These are phyloP conservation scores for Pelecanus crispus DNA, from an alignment of 2,113 vertebrate species.

Conservation along the genomic window DNA sequence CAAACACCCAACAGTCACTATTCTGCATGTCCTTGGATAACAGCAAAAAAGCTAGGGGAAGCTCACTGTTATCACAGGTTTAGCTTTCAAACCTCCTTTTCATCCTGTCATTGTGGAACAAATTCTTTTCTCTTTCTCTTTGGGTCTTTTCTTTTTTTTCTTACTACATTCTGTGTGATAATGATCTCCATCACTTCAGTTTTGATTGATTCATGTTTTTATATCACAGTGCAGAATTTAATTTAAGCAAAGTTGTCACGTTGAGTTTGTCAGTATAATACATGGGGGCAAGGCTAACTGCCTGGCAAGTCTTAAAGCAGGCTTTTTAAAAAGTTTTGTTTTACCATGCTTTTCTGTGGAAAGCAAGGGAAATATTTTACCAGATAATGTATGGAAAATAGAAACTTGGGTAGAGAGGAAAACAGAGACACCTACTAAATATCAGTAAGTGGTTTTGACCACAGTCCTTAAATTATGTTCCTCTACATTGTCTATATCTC, in stretches of 20 bases:
- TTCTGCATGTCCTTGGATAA: not conserved
- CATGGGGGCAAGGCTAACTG: not conserved
- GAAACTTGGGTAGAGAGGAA: not conserved
- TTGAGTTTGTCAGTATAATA: not conserved
- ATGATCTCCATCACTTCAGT: not conserved
- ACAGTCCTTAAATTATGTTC: not conserved
- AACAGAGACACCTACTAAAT: not conserved
- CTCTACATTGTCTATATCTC: not conserved
- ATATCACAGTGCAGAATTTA: not conserved
- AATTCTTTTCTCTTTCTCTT: not conserved
- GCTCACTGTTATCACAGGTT: not conserved
- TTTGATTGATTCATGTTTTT: not conserved
- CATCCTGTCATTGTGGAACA: not conserved
- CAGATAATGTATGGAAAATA: not conserved
- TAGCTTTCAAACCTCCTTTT: not conserved
- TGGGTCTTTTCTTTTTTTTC: not conserved
- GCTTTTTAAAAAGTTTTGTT: not conserved
- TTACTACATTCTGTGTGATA: not conserved
- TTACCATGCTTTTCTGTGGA: not conserved
- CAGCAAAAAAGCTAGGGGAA: not conserved
- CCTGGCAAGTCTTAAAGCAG: not conserved
- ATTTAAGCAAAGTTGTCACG: not conserved
- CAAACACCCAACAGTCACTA: not conserved
- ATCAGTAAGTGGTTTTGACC: not conserved
- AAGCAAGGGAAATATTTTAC: not conserved